Base-by-base conservation (phyloP, 2,797 vertebrate species). In the Sebastes steindachneri region DNA sequence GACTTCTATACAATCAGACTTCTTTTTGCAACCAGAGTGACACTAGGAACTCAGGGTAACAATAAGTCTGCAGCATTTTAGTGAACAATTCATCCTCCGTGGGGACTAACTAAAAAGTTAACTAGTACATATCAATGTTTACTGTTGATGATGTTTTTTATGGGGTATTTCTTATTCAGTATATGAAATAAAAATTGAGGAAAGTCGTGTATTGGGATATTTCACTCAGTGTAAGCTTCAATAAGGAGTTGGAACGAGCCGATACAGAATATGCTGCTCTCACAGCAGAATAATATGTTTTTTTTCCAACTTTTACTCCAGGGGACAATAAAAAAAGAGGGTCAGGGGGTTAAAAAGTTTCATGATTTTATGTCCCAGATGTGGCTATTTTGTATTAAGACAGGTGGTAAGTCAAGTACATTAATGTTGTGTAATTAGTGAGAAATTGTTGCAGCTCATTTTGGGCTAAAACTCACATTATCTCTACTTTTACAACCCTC, bases 401-500 rank as follows among this genome's bases (percentile, higher is more conserved):
- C 51, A 51, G 57, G 26, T 41, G 62, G 9, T n/a, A n/a, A 60
- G 64, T 73, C 53, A 82, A 63, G 57, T 72, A 41, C 17, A 26
- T 25, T 59, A 17, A 31, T 63, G 51, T 72, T 69, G 37, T 69
- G 11, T 71, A 73, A 79, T 82, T 70, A 79, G 25, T 26, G 26
- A 19, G 45, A 53, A 54, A 29, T 21, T 67, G 12, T 54, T 65
- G 53, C 8, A 5, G 37, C n/a, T 17, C 17, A 31, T 65, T 57
- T 68, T 7, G 33, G 31, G 3, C 25, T 69, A 26, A 79, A 75
- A 48, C 51, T 35, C 25, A 21, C 48, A 63, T 79, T 68, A 77
- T 73, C 68, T 57, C 37, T 26, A 23, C 31, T 79, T 69, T 68
- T 53, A 71, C 51, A 57, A 11, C 67, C 68, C 77, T 81, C 68